phyloP scores from a whole-genome alignment of 2,113 vertebrate species.

The Gnathonemus longibarbis region DNA sequence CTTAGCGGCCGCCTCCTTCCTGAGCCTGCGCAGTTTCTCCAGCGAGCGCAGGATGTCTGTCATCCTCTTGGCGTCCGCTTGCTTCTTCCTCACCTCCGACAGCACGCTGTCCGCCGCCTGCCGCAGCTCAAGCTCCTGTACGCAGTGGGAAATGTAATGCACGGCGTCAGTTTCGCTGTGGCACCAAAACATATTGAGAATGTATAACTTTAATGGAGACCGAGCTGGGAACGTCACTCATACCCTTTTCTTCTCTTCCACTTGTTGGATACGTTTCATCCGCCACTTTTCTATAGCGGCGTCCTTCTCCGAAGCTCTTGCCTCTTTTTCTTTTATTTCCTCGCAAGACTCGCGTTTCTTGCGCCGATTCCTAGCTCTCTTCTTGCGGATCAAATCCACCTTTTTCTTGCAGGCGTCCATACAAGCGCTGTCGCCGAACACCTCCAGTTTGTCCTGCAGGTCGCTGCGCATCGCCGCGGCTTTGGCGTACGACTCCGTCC shows the following conservation, averaged over 20 bases:
- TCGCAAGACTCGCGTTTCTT: slow-evolving; percentile 46
- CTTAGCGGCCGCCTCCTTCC: slow-evolving; percentile 86
- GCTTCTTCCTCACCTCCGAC: slow-evolving; percentile 89
- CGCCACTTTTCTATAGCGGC: slow-evolving; percentile 77
- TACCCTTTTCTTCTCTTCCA: slow-evolving; percentile 83
- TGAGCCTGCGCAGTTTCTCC: slow-evolving; percentile 81
- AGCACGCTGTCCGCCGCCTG: slow-evolving; percentile 81
- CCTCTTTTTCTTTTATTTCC: slow-evolving; percentile 48
- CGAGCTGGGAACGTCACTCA: neutral
- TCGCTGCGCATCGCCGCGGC: slow-evolving; percentile 33
- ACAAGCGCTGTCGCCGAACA: slow-evolving; percentile 46
- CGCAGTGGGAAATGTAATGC: neutral
- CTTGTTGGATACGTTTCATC: slow-evolving; percentile 68
- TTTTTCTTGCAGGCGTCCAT: slow-evolving; percentile 49
- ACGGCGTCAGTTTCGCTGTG: neutral
- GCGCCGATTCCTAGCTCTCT: slow-evolving; percentile 55
- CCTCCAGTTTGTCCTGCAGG: slow-evolving; percentile 47
- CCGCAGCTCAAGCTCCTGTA: slow-evolving; percentile 84
- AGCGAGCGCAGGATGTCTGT: slow-evolving; percentile 73
- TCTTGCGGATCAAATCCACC: slow-evolving; percentile 51
- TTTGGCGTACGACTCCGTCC: slow-evolving; percentile 43
- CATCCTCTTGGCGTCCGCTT: slow-evolving; percentile 86
- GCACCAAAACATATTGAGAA: neutral
- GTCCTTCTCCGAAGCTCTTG: slow-evolving; percentile 57
- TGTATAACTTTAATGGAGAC: neutral